These are phyloP conservation scores for Ciconia stormi DNA, from an alignment of 2,113 vertebrate species.

Conservation along the genomic window DNA sequence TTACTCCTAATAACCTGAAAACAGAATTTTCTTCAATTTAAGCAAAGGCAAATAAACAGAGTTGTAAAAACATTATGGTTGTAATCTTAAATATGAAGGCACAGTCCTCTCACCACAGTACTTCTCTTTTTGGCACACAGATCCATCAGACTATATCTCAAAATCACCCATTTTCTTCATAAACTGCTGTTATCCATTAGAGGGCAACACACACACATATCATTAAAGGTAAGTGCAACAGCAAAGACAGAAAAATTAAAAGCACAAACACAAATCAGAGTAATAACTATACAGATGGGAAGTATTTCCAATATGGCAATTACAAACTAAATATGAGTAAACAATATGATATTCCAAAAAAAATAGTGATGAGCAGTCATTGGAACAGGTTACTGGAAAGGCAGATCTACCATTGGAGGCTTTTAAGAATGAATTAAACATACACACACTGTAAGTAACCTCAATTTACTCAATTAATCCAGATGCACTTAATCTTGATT, in stretches of 20 bases:
- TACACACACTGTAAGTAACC: background rate
- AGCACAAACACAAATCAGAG: background rate
- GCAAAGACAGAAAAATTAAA: background rate
- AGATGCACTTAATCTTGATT: background rate
- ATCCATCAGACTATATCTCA: background rate
- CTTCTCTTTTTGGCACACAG: background rate
- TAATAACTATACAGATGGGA: background rate
- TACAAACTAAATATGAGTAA: background rate
- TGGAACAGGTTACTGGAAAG: background rate
- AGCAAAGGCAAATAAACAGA: background rate
- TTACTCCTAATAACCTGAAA: background rate
- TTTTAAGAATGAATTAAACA: background rate
- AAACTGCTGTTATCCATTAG: background rate
- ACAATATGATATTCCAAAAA: background rate
- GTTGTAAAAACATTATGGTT: background rate
- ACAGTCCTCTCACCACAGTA: background rate
- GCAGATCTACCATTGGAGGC: background rate
- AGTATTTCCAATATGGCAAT: background rate
- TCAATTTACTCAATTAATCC: background rate
- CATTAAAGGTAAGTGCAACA: background rate
- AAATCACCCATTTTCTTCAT: background rate
- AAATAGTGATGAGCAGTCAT: background rate
- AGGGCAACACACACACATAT: background rate
- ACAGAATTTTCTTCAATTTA: background rate
- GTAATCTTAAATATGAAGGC: background rate